phyloP scores from a whole-genome alignment of 2,797 vertebrate species.

The Pteropus rufus region DNA sequence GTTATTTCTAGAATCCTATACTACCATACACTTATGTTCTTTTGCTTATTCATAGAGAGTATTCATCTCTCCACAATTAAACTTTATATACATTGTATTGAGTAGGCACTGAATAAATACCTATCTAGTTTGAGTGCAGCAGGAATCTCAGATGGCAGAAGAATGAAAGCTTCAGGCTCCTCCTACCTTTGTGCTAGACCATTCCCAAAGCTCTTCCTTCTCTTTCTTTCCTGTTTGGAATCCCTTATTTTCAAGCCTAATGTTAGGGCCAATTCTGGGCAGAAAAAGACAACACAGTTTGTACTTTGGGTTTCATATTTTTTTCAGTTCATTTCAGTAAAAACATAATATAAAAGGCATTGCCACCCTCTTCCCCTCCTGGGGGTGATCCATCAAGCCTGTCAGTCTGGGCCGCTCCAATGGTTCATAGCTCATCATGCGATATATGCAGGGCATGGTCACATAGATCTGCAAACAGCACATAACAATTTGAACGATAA shows the following conservation, averaged over 20 bases:
- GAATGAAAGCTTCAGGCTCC: background rate
- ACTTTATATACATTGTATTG: background rate
- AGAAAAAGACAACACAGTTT: slow-evolving; percentile 72
- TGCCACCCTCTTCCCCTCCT: slow-evolving; percentile 67
- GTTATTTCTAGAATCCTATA: background rate
- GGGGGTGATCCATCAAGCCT: slow-evolving; percentile 57
- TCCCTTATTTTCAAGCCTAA: slow-evolving; percentile 15
- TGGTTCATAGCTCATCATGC: slow-evolving; percentile 93
- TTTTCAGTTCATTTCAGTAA: slow-evolving; percentile 75
- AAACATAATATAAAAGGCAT: slow-evolving; percentile 77
- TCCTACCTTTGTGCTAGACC: background rate
- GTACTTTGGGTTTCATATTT: slow-evolving; percentile 59
- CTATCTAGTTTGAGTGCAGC: background rate
- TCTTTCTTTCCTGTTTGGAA: background rate
- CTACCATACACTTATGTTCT: background rate
- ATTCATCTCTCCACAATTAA: background rate
- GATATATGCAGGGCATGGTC: slow-evolving; percentile 92
- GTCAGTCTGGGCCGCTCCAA: slow-evolving; percentile 28
- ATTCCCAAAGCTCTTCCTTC: background rate
- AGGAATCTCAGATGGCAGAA: background rate
- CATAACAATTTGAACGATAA: slow-evolving; percentile 22
- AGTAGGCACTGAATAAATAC: background rate
- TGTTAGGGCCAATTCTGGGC: background rate
- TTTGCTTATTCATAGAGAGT: background rate
- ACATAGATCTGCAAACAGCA: slow-evolving; percentile 89